Evolutionary conservation across 2,888 invertebrate species (phyloP), one percentile per base, ranked within the genome.

Genomic region (Chrysodeixis includens): DNA sequence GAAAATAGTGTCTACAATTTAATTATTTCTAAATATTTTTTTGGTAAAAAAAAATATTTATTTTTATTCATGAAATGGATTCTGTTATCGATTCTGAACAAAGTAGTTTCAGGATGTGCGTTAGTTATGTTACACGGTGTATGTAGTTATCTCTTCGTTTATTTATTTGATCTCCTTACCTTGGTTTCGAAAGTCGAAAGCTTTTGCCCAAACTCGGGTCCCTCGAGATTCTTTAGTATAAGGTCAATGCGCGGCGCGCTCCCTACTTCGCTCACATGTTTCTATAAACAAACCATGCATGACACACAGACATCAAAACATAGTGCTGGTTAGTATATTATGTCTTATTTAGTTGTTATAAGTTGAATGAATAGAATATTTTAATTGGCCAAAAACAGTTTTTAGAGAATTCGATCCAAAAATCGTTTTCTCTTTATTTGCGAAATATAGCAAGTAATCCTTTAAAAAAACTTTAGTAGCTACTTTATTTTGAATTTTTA

Each of bases 181-280:
- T 92, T 96, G 88, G 86, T 89, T 88, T 93, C 94, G 83, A 91
- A 94, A 88, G 80, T 86, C 82, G 86, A 84, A 76, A 95, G 87
- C 89, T 95, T 95, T 88, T 91, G 91, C 83, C 88, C 92, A 88
- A 92, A 95, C 83, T 95, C 95, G 71, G 95, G 94, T 71, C 90
- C 87, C 82, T 92, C 92, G 70, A 92, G 83, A 77, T 87, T 90
- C 84, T 90, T 92, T 78, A 94, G 85, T 79, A 94, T 88, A 70
- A 86, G 69, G 67, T 91, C 89, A 81, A 93, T 85, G 60, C 93
- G 91, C 56, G 89, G 88, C 71, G 86, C 81, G 72, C 84, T 84
- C 79, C 83, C 80, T 79, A 92, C 87, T 66, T 92, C 93, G 78
- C 86, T 88, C 84, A 93, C 89, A 84, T 88, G 89, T 86, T 87